Conservation (phyloP, 2,113 vertebrate species). For the Myodes glareolus region DNA sequence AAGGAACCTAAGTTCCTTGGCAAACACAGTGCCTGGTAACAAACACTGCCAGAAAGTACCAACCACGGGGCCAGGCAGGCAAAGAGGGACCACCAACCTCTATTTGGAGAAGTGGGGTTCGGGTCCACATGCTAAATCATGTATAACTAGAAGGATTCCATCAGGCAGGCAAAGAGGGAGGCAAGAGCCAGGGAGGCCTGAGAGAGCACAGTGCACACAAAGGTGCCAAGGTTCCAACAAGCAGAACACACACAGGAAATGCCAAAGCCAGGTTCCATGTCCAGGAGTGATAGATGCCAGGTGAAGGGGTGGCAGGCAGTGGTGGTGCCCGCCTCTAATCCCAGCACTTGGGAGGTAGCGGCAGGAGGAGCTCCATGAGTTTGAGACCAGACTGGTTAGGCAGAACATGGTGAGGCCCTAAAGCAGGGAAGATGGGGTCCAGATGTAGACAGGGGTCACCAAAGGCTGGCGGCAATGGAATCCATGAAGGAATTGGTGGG, state of each 20-base stretch:
- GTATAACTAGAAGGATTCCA: neutral
- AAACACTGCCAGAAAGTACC: neutral
- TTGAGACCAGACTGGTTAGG: neutral
- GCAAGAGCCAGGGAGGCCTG: neutral
- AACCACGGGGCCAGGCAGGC: neutral
- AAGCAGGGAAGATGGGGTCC: neutral
- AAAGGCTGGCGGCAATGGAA: neutral
- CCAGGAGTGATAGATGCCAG: neutral
- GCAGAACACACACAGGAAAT: neutral
- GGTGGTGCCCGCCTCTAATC: neutral
- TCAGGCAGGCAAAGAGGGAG: neutral
- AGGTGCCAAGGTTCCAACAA: neutral
- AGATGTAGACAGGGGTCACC: neutral
- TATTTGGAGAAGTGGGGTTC: neutral
- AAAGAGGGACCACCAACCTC: neutral
- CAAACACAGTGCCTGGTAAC: neutral
- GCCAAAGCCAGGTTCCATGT: neutral
- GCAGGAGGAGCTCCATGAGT: neutral
- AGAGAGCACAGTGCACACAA: accelerated
- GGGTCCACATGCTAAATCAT: neutral
- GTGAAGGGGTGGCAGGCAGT: neutral
- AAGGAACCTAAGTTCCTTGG: neutral
- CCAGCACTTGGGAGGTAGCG: neutral
- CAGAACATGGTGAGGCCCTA: neutral
- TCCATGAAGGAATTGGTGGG: too few species aligned